Evolutionary conservation across 2,888 invertebrate species (phyloP), one percentile per base, ranked within the genome.

Genomic region (Dione juno): DNA sequence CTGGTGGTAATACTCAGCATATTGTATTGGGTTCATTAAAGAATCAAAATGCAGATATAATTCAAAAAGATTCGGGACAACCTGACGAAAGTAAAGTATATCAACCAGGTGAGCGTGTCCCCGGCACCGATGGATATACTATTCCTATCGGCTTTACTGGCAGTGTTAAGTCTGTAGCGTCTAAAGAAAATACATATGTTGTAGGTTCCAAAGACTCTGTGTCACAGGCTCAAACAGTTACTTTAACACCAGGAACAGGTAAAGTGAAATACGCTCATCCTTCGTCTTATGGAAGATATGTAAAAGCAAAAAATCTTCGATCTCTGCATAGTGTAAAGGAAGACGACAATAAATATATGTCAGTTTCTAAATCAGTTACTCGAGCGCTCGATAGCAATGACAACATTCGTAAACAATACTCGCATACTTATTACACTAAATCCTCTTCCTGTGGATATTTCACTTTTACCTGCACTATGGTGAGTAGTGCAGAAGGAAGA

Each of bases 361-460:
- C 97, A 0, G 95, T 97, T 7, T 96, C 96, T 1, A 97, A 96
- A 84, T 97, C 97, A 3, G 95, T 97, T 65, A 96, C 96, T 0
- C 96, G 97, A 8, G 95, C 95, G 78, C 89, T 96, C 77, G 95
- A 95, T 75, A 92, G 92, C 68, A 93, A 93, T 54, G 94, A 94
- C 81, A 94, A 94, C 78, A 94, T 95, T 70, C 95, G 96, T 72
- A 96, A 96, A 82, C 96, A 96, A 86, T 96, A 95, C 81, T 95
- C 96, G 1, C 96, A 96, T 76, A 96, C 96, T 0, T 97, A 97
- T 87, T 97, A 96, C 80, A 97, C 97, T 0, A 97, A 97, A 86
- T 96, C 97, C 10, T 97, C 97, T 1, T 97, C 96, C 1, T 97
- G 97, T 83, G 97, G 97, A 10, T 97, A 97, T 82, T 97, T 97